Conservation (phyloP, 2,888 invertebrate species). For the Cantharis rustica region DNA sequence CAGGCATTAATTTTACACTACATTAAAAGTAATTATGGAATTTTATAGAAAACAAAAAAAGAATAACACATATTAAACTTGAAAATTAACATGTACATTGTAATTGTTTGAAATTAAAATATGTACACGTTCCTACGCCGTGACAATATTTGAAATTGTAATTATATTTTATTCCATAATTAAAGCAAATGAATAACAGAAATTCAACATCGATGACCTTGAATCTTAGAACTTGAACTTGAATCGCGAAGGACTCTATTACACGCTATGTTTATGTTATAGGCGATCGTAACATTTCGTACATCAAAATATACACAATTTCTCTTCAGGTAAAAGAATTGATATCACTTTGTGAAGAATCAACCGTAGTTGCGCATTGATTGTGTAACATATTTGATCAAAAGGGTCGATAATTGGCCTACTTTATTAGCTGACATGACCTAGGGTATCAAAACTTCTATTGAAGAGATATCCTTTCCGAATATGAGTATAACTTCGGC, state of each 20-base stretch:
- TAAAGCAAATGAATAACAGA: not conserved
- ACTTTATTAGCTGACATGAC: not conserved
- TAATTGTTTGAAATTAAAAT: not conserved
- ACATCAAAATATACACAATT: not conserved
- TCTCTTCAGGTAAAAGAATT: not conserved
- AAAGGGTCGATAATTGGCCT: conserved; percentile 1
- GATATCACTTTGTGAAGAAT: not conserved
- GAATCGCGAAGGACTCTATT: not conserved
- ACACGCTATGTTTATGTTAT: not conserved
- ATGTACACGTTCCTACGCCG: not conserved
- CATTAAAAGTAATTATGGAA: not conserved
- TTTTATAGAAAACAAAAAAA: not conserved
- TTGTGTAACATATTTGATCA: not conserved
- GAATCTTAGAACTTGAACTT: conserved; percentile 1
- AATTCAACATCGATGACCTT: not conserved
- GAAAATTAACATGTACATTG: not conserved
- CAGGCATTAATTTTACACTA: not conserved
- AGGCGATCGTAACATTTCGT: not conserved
- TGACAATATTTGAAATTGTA: not conserved
- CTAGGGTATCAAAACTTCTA: not conserved
- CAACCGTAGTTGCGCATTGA: not conserved
- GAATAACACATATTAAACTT: not conserved
- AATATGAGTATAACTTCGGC: not conserved
- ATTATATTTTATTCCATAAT: not conserved
- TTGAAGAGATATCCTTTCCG: not conserved